Evolutionary conservation across 2,797 vertebrate genomes (phyloP), one percentile per base, ranked within the genome.

Genomic region (Pogonophryne albipinna): DNA sequence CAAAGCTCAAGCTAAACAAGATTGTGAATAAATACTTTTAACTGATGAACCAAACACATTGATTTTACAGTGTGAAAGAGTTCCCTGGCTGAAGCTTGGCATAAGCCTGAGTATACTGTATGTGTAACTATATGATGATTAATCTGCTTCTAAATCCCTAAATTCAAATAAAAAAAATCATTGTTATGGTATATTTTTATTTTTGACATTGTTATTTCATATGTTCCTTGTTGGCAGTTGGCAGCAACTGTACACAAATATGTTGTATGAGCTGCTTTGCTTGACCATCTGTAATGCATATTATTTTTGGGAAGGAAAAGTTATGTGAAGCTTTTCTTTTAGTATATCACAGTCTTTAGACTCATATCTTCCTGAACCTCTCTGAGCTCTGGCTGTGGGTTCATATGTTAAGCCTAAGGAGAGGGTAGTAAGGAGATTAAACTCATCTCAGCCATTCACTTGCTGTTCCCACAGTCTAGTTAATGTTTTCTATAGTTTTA

Each of bases 121-220:
- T 57, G 44, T 34, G 49, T 34, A 50, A 47, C 66, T 72, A 66
- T 59, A 41, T 58, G 41, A 68, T 47, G 57, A 74, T 51, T 62
- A 9, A 52, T 65, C 15, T 7, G 31, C 61, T 46, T 76, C 38
- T 16, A 65, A 69, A 72, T 75, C 50, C 65, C 67, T 69, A n/a
- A 2, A 55, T 64, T 70, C 42, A 63, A 49, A 34, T 68, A 12
- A 42, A 44, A 42, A 23, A 45, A 53, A 10, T 47, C 3, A 31
- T 53, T 52, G 57, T 59, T 19, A 41, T 38, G 47, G 61, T 60
- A 50, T 44, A 49, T 2, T 58, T 71, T 75, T 51, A 69, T 61
- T 34, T 15, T 56, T 61, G 49, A 76, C 84, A 75, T 27, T 27
- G 27, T 27, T 27, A 27, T 87, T 84, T 74, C 66, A 80, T 65